Base-by-base conservation (phyloP, 1,140 invertebrate genomes). In the Habropoda laboriosa region DNA sequence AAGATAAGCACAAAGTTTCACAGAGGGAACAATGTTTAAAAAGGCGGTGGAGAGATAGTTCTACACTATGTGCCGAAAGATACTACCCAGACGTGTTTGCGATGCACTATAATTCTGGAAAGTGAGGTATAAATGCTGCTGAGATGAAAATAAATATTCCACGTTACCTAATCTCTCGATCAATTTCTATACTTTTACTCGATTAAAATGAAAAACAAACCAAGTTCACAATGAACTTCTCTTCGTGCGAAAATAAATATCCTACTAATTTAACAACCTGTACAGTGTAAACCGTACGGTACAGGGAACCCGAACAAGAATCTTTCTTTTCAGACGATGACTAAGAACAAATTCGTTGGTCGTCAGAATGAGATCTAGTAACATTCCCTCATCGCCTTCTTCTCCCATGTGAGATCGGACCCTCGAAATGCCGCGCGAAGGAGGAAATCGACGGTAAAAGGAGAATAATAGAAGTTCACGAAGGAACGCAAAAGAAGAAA, bases 311-410 rank as follows among this genome's bases (percentile, higher is more conserved):
- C n/a, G n/a, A n/a, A n/a, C n/a, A n/a, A n/a, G n/a, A n/a, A n/a
- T n/a, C n/a, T n/a, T n/a, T n/a, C n/a, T 13, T 58, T 47, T 63
- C 49, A 12, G 42, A 80, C 61, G 78, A 66, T 80, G 51, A 80
- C 71, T 80, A 68, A 68, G 55, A 80, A 76, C 72, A 76, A 80
- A 80, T 76, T 68, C n/a, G 72, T 55, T 63, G 21, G 12, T 42
- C 16, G 24, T 42, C 32, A 35, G 18, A 30, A 38, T n/a, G 63
- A 45, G 35, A 35, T 55, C 32, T 42, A 47, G 47, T 57, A 64
- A 45, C 78, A 64, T 79, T 74, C 68, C 64, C 24, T n/a, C 32
- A 21, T 40, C 7, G 78, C 72, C 83, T 79, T 83, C 75, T 78
- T 85, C 80, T 61, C 77, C 64, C 47, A 18, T 0, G 2, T n/a